Percentiles rank a stretch among this genome's conserved stretches.
phyloP scores from a whole-genome alignment of 1,140 invertebrate species.

The Sesamia nonagrioides region DNA sequence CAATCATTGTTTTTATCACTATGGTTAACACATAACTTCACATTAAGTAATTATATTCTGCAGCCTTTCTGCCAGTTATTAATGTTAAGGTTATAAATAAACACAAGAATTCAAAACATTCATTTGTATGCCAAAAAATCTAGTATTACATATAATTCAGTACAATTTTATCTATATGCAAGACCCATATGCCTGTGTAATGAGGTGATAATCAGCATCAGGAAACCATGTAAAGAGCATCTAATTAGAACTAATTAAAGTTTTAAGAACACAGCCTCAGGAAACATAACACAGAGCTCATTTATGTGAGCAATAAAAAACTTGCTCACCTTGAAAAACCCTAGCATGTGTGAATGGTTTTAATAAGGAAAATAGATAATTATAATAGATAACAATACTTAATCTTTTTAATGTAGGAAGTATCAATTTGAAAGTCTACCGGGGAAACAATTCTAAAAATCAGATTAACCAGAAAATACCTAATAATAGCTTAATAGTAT shows the following conservation, averaged over 20 bases:
- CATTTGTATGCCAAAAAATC: too few relatives aligned
- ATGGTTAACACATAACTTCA: not conserved
- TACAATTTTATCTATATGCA: too few relatives aligned
- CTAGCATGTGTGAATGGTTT: not conserved
- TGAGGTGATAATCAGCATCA: not conserved
- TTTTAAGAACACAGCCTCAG: not conserved
- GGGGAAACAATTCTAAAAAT: too few relatives aligned
- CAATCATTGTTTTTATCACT: not conserved
- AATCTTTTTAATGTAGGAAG: too few relatives aligned
- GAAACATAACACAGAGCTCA: not conserved
- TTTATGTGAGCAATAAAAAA: constrained; percentile 6
- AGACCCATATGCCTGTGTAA: not conserved
- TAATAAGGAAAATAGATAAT: not conserved
- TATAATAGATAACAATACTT: too few relatives aligned
- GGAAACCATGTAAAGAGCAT: not conserved
- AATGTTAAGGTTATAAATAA: too few relatives aligned
- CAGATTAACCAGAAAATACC: too few relatives aligned
- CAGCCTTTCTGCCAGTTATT: not conserved
- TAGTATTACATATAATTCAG: too few relatives aligned
- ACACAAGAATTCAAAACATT: too few relatives aligned
- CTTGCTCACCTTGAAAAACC: constrained; percentile 25
- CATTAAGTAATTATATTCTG: not conserved
- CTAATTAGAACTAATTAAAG: constrained; percentile 10
- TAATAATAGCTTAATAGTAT: too few relatives aligned
- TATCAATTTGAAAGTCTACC: too few relatives aligned